Base-by-base conservation (phyloP, 2,113 vertebrate species). In the Aix galericulata region DNA sequence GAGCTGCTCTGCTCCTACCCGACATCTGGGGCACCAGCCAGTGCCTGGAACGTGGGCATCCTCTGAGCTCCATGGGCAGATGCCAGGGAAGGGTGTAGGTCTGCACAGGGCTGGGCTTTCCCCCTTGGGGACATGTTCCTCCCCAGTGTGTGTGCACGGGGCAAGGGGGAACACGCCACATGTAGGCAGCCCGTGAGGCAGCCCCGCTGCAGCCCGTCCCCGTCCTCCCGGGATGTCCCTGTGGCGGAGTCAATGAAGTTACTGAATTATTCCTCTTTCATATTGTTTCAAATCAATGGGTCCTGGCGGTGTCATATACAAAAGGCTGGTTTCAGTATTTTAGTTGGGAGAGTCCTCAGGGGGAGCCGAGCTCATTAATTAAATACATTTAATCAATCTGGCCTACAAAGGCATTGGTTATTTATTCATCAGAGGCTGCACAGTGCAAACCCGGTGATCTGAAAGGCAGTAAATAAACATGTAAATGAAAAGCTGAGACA, bases 321-420 rank as follows among this genome's bases (percentile, higher is more conserved):
- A 67, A 78, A 68, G 84, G 36, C 88, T 77, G 88, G 78, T 85
- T 88, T 94, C 81, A 82, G 86, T 92, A 83, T 95, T 96, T 95
- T 36, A 80, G 63, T 21, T 34, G 91, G 89, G 82, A 79, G 69
- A 85, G 72, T 87, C 71, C 86, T 83, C 63, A 74, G 82, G 97
- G 88, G 87, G 82, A 94, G 52, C 53, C 3, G 52, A 88, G 79
- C 94, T 96, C 82, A 38, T 94, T 96, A 96, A 96, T 96, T 96
- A 95, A 95, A 96, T 93, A 86, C 93, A 78, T 92, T 92, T 95
- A 97, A 97, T 97, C 93, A 94, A 96, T 97, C 81, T 93, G 96
- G 84, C 74, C 87, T 93, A 92, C 91, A 96, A 95, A 92, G 87
- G 52, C 94, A 92, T 50, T 38, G 34, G 94, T 96, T 96, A 96